Base-by-base conservation (phyloP, 2,113 vertebrate genomes). In the Chauna torquata region DNA sequence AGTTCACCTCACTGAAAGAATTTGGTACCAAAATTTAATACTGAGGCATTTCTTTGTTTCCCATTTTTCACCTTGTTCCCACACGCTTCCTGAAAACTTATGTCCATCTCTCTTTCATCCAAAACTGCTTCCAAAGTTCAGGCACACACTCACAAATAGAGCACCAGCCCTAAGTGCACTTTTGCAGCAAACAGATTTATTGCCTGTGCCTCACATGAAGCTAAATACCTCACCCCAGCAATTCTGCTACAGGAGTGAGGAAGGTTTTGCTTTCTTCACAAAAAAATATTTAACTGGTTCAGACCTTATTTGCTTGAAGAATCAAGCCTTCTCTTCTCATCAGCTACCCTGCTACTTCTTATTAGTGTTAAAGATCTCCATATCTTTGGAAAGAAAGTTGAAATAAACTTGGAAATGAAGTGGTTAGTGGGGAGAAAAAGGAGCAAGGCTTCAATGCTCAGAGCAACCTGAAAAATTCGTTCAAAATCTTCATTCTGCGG, bases 251-350 rank as follows among this genome's bases (percentile, higher is more conserved):
- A 58, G 57, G 57, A 3, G 1, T 7, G 18, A 65, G 59, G 50
- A 69, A 30, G 62, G 40, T 6, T 92, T 80, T 58, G 12, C 30
- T 88, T 80, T 86, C 58, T 86, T 75, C 74, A 38, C 8, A 58
- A 65, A 71, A 44, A 86, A 92, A 91, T 90, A 86, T 90, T 86
- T 58, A 82, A 93, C 58, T 80, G 38, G 14, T 47, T 97, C 36
- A 71, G 54, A 57, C 28, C 7, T 7, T 1, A 40, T 89, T 93
- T 93, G 45, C 49, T 36, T 78, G 84, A 16, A 69, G 14, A 70
- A 38, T 86, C 81, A 78, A 88, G 44, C 30, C 8, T 83, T 82
- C 42, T 76, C 30, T 69, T 66, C 90, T 66, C 71, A 79, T 3
- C 86, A 64, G 61, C 76, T 84, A 80, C 44, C 61, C 38, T 88